phyloP scores from a whole-genome alignment of 2,113 vertebrate species.

The Mastomys coucha region DNA sequence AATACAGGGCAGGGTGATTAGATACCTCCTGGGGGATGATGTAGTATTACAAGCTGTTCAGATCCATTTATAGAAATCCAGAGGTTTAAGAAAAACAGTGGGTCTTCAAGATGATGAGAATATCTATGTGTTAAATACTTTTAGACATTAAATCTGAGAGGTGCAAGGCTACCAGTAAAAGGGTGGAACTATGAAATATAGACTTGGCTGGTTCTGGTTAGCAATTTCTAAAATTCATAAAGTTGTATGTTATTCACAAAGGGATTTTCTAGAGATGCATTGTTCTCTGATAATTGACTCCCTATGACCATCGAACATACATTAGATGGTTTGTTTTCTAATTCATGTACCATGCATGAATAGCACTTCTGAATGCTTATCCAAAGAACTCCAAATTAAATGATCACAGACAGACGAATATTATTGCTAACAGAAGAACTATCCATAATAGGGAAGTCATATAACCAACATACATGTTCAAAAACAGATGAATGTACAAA shows the following conservation, averaged over 20 bases:
- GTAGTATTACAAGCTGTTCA: not conserved
- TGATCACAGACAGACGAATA: not conserved
- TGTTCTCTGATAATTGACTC: not conserved
- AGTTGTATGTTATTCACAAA: not conserved
- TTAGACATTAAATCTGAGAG: not conserved
- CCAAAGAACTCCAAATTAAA: not conserved
- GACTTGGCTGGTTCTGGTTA: not conserved
- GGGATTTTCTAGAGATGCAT: not conserved
- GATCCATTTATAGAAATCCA: too few relatives aligned
- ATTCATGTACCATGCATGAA: not conserved
- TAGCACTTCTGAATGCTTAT: not conserved
- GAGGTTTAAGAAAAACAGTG: not conserved
- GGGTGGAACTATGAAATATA: not conserved
- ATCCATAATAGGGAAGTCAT: not conserved
- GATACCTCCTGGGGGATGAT: not conserved
- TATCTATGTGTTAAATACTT: not conserved
- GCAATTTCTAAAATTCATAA: conserved; percentile 1
- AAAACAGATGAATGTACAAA: not conserved
- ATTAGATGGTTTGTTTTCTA: not conserved
- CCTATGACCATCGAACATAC: not conserved
- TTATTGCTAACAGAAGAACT: not conserved
- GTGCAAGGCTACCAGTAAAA: not conserved
- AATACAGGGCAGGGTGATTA: not conserved
- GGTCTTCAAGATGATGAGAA: not conserved
- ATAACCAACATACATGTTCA: not conserved